These are phyloP conservation scores for Xiphorhynchus elegans DNA, from an alignment of 2,113 vertebrate species.

Conservation along the genomic window DNA sequence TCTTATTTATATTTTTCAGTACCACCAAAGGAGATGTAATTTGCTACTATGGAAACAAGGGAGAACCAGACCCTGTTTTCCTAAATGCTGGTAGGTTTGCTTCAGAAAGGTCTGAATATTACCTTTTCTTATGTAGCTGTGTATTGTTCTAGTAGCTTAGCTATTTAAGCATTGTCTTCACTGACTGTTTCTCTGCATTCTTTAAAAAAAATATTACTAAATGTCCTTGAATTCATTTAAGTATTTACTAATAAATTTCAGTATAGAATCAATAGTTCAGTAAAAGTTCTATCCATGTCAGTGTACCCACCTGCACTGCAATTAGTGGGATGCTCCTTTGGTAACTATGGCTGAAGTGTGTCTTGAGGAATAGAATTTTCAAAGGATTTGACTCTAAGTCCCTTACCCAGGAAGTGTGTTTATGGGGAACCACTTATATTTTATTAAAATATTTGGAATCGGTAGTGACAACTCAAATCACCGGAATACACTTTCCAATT, in stretches of 20 bases:
- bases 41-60: conserved; percentile 98
- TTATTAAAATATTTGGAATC: not conserved
- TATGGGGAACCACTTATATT: not conserved
- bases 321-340: not conserved
- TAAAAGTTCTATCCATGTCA: not conserved
- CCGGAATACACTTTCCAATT: not conserved
- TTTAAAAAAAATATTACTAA: not conserved
- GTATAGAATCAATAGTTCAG: not conserved
- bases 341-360: not conserved
- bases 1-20: conserved; percentile 70
- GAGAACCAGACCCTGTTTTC: conserved; percentile 83
- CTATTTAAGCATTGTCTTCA: not conserved
- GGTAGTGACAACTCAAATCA: not conserved
- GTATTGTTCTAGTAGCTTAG: not conserved
- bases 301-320: not conserved
- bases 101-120: not conserved
- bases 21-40: conserved; percentile 89
- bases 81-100: conserved; percentile 87
- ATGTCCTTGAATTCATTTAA: not conserved
- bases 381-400: not conserved
- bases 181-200: not conserved
- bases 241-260: not conserved
- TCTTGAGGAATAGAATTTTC: not conserved
- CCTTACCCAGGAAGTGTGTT: not conserved
- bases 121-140: not conserved